phyloP scores from a whole-genome alignment of 2,797 vertebrate genomes.

The Chromis chromis region DNA sequence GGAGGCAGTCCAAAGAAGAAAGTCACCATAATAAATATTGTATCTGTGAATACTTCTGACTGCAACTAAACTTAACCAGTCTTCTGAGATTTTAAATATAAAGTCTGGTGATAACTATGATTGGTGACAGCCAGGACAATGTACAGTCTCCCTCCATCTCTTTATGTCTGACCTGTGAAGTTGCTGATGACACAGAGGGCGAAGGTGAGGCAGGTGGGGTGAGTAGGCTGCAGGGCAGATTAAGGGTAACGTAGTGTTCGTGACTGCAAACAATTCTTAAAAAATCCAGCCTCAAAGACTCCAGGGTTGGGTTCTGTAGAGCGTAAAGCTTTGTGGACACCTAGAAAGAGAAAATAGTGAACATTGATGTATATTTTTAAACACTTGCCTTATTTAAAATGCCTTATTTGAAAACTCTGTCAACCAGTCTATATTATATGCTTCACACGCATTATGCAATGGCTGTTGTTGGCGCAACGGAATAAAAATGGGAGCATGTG shows the following conservation, averaged over 20 bases:
- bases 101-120: not conserved
- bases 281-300: slow-evolving; percentile 95
- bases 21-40: not conserved
- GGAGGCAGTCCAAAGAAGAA: not conserved
- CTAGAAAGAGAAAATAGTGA: slow-evolving; percentile 72
- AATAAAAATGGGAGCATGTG: not conserved
- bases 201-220: slow-evolving; percentile 97
- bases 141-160: not conserved
- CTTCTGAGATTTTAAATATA: not conserved
- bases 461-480: not conserved
- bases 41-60: not conserved
- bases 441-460: no score
- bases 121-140: not conserved
- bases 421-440: no score
- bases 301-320: slow-evolving; percentile 91
- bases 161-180: slow-evolving; percentile 90
- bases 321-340: slow-evolving; percentile 93
- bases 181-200: slow-evolving; percentile 96
- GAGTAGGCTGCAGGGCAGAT: slow-evolving; percentile 95
- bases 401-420: no score
- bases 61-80: not conserved
- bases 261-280: slow-evolving; percentile 96
- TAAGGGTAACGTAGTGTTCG: slow-evolving; percentile 97
- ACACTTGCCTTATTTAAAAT: not conserved
- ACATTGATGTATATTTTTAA: not conserved